Percentiles rank a stretch among this genome's conserved stretches.
phyloP scores from a whole-genome alignment of 2,888 invertebrate species.

The Tetranychus piercei region DNA sequence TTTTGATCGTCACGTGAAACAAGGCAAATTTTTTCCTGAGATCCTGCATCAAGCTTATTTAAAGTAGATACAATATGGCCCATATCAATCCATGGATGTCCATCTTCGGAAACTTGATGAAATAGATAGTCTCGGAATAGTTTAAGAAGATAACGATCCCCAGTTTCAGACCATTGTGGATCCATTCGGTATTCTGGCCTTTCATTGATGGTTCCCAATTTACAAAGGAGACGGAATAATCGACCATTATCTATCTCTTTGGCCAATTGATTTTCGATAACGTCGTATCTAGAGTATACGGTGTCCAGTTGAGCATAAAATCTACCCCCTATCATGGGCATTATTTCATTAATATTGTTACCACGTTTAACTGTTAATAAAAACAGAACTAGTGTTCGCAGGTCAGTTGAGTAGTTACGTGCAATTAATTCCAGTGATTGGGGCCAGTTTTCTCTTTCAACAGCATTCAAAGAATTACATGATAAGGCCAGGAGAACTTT shows the following conservation, averaged over 20 bases:
- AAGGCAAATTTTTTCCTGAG: conserved; percentile 53
- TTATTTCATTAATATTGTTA: conserved; percentile 68
- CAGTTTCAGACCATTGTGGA: conserved; percentile 89
- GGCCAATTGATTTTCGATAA: conserved; percentile 69
- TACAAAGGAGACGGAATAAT: conserved; percentile 68
- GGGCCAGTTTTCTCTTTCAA: conserved; percentile 65
- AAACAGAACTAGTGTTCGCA: conserved; percentile 80
- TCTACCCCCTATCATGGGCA: conserved; percentile 95
- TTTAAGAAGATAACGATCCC: conserved; percentile 93
- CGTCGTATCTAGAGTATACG: conserved; percentile 65
- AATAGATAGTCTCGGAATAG: conserved; percentile 92
- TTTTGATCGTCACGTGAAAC: conserved; percentile 93
- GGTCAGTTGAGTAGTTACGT: conserved; percentile 74
- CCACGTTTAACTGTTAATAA: conserved; percentile 24
- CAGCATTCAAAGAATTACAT: conserved; percentile 73
- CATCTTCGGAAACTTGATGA: conserved; percentile 80
- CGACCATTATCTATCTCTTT: conserved; percentile 89
- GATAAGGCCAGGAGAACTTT: conserved; percentile 74
- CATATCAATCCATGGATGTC: conserved; percentile 87
- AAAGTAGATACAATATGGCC: conserved; percentile 81
- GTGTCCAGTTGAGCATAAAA: conserved; percentile 91
- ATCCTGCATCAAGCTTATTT: conserved; percentile 50
- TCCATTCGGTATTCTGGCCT: conserved; percentile 87
- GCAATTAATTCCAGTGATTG: conserved; percentile 72
- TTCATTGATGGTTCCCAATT: conserved; percentile 83